Conservation (phyloP, 2,797 vertebrate species). For the Momotus momota region DNA sequence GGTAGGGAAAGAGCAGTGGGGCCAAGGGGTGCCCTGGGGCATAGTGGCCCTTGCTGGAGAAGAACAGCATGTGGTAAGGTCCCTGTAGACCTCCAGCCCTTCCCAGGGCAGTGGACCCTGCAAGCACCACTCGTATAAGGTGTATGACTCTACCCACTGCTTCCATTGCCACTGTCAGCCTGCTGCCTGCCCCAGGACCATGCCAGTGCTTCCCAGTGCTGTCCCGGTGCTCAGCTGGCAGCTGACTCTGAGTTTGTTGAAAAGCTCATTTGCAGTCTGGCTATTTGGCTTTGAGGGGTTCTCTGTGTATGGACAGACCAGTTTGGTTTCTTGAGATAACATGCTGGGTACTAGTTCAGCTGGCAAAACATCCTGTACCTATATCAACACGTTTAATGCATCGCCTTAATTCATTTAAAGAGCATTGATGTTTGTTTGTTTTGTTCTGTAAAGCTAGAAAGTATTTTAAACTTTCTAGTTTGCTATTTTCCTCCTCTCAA, state of each 20-base stretch:
- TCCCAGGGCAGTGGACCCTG: background rate
- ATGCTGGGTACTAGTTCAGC: background rate
- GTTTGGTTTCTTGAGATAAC: background rate
- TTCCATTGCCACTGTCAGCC: rapidly evolving
- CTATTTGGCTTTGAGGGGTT: background rate
- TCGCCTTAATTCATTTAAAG: background rate
- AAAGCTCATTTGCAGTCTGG: background rate
- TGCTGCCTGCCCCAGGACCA: background rate
- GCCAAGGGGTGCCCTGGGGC: rapidly evolving
- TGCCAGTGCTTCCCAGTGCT: too few species aligned
- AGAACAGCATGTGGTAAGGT: background rate
- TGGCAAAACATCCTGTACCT: background rate
- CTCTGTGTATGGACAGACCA: background rate
- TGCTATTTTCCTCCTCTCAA: background rate
- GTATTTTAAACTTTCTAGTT: background rate
- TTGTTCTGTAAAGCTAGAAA: background rate
- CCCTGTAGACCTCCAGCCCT: background rate
- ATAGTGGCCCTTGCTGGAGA: background rate
- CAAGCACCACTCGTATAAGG: background rate
- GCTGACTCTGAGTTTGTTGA: background rate
- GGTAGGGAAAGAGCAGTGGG: background rate
- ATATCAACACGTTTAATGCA: background rate
- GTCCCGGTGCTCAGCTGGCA: background rate
- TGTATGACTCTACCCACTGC: rapidly evolving
- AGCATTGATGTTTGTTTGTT: background rate